Evolutionary conservation across 2,113 vertebrate genomes (phyloP).

Genomic region (Megaceryle maxima): DNA sequence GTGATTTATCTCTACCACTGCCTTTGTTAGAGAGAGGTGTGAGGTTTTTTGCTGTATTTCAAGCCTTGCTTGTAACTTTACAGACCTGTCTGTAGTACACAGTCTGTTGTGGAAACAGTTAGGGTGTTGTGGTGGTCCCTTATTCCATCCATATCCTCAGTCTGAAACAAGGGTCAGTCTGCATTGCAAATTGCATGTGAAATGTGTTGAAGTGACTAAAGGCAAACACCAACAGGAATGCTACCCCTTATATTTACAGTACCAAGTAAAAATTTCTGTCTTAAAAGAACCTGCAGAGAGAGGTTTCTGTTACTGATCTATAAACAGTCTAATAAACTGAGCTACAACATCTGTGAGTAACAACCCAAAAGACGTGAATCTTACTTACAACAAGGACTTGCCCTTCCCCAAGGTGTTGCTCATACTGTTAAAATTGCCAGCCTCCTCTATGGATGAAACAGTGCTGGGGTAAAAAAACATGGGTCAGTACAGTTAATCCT

Average conservation of each 20-base stretch:
- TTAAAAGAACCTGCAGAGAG: background rate
- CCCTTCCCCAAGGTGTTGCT: background rate
- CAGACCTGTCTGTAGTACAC: background rate
- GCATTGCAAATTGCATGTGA: background rate
- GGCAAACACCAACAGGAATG: background rate
- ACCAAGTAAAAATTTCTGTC: background rate
- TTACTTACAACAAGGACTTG: background rate
- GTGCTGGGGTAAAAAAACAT: background rate
- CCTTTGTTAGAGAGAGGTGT: background rate
- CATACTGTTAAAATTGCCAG: background rate
- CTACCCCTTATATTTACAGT: background rate
- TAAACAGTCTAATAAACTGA: background rate
- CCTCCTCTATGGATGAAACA: background rate
- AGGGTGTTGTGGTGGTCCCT: background rate
- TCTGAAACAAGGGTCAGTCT: background rate
- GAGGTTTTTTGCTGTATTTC: background rate
- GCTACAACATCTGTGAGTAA: background rate
- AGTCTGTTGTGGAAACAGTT: background rate
- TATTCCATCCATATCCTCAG: background rate
- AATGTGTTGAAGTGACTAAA: background rate
- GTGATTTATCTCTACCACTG: background rate
- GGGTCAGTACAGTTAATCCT: accelerated
- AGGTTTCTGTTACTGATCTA: background rate
- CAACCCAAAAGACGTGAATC: background rate
- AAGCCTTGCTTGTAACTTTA: background rate